These are phyloP conservation scores for Cryptoblepharus egeriae DNA, from an alignment of 2,797 vertebrate genomes.

Conservation along the genomic window DNA sequence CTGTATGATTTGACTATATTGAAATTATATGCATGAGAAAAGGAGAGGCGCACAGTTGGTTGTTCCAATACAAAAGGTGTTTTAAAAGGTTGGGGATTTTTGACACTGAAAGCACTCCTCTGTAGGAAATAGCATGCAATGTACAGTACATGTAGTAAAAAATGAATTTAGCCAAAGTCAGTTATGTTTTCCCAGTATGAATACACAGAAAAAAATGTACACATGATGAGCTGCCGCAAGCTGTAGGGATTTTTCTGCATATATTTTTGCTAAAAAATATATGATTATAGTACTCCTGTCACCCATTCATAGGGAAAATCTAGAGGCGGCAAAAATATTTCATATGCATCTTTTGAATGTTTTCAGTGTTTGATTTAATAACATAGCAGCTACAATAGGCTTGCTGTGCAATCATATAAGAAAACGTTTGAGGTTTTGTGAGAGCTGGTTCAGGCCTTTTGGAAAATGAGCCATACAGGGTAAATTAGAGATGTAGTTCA, in stretches of 20 bases:
- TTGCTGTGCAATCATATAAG: neutral
- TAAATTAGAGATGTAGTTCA: constrained; percentile 9
- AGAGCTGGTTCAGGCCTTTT: constrained; percentile 9
- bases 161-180: neutral
- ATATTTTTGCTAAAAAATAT: neutral
- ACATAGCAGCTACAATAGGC: neutral
- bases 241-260: neutral
- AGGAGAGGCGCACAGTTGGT: neutral
- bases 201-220: neutral
- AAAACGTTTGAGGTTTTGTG: neutral
- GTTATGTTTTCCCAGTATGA: neutral
- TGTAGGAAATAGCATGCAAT: neutral
- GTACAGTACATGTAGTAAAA: neutral
- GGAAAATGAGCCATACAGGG: constrained; percentile 15
- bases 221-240: neutral
- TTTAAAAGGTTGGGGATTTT: neutral
- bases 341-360: constrained; percentile 5
- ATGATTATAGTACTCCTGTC: neutral
- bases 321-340: neutral
- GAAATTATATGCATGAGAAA: neutral
- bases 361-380: neutral
- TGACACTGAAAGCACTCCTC: neutral
- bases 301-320: neutral
- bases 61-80: neutral
- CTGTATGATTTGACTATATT: neutral